Base-by-base conservation (phyloP, 2,888 invertebrate species). In the Lymantria dispar region DNA sequence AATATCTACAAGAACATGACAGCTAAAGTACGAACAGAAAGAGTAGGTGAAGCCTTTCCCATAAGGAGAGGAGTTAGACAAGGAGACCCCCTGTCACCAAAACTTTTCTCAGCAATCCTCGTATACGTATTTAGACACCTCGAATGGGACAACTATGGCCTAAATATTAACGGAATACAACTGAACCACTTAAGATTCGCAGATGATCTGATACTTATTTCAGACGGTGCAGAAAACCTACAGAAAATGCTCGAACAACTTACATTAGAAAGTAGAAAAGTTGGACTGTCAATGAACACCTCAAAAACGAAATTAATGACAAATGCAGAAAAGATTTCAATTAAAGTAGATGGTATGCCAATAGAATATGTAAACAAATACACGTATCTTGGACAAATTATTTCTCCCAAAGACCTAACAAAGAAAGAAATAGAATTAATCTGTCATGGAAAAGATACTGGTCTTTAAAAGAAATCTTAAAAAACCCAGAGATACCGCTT, bases 341-440 rank as follows among this genome's bases (percentile, higher is more conserved):
- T 37, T 3, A n/a, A 7, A 8, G 37, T 37, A 8, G 10, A 37
- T 8, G 37, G 37, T 10, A 7, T n/a, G 3, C 7, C 37, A 37
- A 37, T 37, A n/a, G 37, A 37, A 37, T 41, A 42, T 42, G 42
- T 42, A 10, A 22, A 42, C 5, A 29, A 42, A 42, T 42, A 42
- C 42, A 42, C 42, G 29, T 42, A 42, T 22, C 42, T 42, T 42
- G 42, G 42, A 22, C 42, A 22, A 22, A 42, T 42, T 22, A 42
- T 42, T 1, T 42, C 42, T 42, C 42, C 22, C 15, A 3, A 29
- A 42, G 42, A 42, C 42, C 42, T 42, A 22, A 42, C 42, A 42
- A 42, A 42, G 14, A 42, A 42, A 42, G 42, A 42, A 42, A 42
- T 42, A 37, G 37, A 37, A 37, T 37, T 8, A 37, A 37, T 37